phyloP scores from a whole-genome alignment of 2,113 vertebrate species.

The Heloderma charlesbogerti region DNA sequence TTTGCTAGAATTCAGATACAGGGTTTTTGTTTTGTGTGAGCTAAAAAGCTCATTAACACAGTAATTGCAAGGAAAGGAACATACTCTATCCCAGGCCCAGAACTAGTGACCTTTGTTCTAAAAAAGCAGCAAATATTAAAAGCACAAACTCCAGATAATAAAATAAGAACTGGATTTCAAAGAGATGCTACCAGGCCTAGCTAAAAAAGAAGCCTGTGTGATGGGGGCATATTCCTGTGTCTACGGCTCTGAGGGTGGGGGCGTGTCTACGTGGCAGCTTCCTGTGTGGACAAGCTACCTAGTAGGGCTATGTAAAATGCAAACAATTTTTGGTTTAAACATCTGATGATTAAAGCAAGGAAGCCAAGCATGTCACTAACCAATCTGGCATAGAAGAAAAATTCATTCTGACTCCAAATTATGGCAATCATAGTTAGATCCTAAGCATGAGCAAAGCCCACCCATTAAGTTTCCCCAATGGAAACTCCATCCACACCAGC shows the following conservation, averaged over 20 bases:
- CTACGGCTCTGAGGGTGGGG: not conserved
- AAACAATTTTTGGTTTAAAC: not conserved
- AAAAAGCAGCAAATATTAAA: not conserved
- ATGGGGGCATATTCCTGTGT: not conserved
- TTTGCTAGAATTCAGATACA: not conserved
- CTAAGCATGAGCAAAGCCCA: not conserved
- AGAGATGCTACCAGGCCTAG: not conserved
- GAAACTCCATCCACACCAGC: not conserved
- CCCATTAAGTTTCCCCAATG: too few species aligned
- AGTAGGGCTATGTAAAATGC: not conserved
- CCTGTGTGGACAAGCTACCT: not conserved
- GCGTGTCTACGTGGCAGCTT: not conserved
- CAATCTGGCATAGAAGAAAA: not conserved
- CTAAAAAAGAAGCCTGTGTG: not conserved
- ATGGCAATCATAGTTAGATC: too few species aligned
- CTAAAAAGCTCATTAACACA: not conserved
- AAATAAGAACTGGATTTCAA: not conserved
- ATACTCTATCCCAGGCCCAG: not conserved
- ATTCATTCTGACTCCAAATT: not conserved
- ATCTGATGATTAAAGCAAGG: not conserved
- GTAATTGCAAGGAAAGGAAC: not conserved
- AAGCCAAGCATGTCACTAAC: not conserved
- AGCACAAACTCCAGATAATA: not conserved
- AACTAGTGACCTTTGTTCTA: not conserved
- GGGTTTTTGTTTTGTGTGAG: not conserved